Percentiles rank a stretch among this genome's conserved stretches.
Evolutionary conservation across 1,140 invertebrate genomes (phyloP).

Genomic region (Octopus bimaculoides): DNA sequence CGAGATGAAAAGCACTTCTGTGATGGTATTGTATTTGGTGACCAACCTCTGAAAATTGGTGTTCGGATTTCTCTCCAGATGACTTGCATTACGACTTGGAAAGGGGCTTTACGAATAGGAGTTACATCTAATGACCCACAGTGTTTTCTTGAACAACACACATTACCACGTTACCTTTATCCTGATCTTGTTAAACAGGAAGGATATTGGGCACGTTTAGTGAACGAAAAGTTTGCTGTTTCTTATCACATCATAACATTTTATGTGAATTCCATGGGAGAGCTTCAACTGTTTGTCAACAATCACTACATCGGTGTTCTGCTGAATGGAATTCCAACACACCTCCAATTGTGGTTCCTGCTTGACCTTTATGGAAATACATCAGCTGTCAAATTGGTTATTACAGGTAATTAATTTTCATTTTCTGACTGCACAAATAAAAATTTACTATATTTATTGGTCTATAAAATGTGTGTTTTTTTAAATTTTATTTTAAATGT

Average conservation of each 20-base stretch:
- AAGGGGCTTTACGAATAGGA: conserved; percentile 54
- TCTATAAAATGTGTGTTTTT: no score
- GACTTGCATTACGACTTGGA: conserved; percentile 47
- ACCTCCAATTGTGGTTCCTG: conserved; percentile 51
- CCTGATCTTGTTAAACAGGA: conserved; percentile 50
- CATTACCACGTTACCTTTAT: conserved; percentile 50
- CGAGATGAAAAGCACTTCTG: conserved; percentile 47
- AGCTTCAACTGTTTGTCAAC: conserved; percentile 56
- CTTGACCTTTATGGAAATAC: conserved; percentile 58
- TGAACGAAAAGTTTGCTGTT: conserved; percentile 44
- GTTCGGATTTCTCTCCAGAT: conserved; percentile 49
- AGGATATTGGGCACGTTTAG: conserved; percentile 52
- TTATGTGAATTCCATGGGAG: conserved; percentile 47
- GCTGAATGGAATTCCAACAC: conserved; percentile 46
- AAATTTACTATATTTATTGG: no score
- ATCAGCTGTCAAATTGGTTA: conserved; percentile 46
- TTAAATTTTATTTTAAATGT: no score
- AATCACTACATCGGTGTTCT: conserved; percentile 53
- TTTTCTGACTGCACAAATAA: no score
- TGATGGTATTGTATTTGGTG: conserved; percentile 55
- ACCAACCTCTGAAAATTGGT: conserved; percentile 47
- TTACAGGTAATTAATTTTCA: conserved; percentile 44
- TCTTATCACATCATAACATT: conserved; percentile 47
- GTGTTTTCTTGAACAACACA: conserved; percentile 27
- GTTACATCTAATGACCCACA: conserved; percentile 51